Conservation (phyloP, 1,140 invertebrate genomes). For the Lepidurus packardi region DNA sequence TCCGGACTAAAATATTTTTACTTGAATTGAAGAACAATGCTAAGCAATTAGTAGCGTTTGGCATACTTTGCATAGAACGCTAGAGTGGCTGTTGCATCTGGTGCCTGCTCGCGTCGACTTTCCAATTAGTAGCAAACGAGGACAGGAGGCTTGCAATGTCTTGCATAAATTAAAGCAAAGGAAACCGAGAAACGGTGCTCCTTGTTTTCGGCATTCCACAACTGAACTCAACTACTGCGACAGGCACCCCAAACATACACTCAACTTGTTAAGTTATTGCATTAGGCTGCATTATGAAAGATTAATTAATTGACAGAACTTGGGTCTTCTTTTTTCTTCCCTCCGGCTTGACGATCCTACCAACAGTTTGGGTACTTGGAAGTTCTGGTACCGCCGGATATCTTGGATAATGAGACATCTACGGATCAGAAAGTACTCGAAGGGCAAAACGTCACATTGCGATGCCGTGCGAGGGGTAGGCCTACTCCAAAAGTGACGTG, state of each 20-base stretch:
- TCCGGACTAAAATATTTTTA: neutral
- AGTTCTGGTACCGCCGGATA: conserved; percentile 79
- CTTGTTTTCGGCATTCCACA: neutral
- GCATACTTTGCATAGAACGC: conserved; percentile 19
- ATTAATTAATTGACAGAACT: too few relatives aligned
- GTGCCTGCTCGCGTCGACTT: neutral
- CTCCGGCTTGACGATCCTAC: too few relatives aligned
- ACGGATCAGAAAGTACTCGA: conserved; percentile 74
- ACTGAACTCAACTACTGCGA: neutral
- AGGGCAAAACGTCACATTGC: conserved; percentile 62
- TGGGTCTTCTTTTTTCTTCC: too few relatives aligned
- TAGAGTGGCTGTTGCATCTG: neutral
- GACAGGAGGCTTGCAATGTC: neutral
- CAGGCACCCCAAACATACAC: neutral
- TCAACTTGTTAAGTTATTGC: neutral
- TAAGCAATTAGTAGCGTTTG: conserved; percentile 19
- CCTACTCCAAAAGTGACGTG: conserved; percentile 77
- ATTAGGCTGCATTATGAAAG: too few relatives aligned
- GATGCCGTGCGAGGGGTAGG: conserved; percentile 68
- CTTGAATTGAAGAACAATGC: neutral
- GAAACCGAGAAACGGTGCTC: neutral
- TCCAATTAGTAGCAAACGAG: conserved; percentile 10
- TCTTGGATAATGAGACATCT: conserved; percentile 70
- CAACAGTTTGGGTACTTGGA: conserved; percentile 68
- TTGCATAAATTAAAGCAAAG: conserved; percentile 11